phyloP scores from a whole-genome alignment of 1,140 invertebrate genomes.

The Nasonia vitripennis region DNA sequence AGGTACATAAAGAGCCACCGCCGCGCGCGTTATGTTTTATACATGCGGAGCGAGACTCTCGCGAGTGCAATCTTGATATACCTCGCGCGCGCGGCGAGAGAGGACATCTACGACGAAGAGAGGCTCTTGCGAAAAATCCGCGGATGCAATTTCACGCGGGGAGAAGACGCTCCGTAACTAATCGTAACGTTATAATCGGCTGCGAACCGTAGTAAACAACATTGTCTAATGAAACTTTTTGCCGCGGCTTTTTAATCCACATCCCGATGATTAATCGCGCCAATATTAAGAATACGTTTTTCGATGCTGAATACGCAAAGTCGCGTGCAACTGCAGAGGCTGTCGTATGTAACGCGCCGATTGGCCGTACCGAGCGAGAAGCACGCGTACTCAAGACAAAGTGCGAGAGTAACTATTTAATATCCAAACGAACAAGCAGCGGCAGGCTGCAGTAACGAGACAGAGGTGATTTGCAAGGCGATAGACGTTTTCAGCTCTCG shows the following conservation, averaged over 20 bases:
- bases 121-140: slow-evolving; percentile 9
- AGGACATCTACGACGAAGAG: not conserved
- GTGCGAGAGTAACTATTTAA: slow-evolving; percentile 14
- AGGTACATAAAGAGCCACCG: not conserved
- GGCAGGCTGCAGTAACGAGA: not conserved
- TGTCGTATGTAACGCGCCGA: not conserved
- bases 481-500: slow-evolving; percentile 14
- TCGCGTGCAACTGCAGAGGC: no score
- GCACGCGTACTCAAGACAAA: not conserved
- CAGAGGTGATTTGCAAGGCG: slow-evolving; percentile 19
- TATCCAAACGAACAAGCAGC: not conserved
- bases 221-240: slow-evolving; percentile 8
- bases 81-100: not conserved
- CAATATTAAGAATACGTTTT: no score
- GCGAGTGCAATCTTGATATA: slow-evolving; percentile 23
- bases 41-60: slow-evolving; percentile 3
- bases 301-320: no score
- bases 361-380: not conserved
- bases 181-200: slow-evolving; percentile 21
- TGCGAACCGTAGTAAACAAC: slow-evolving; percentile 5
- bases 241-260: not conserved
- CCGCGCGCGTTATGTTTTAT: slow-evolving; percentile 21
- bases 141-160: slow-evolving; percentile 24
- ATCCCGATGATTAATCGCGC: no score
- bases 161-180: slow-evolving; percentile 8